Conservation (phyloP, 2,888 invertebrate genomes). For the Melanophora roralis region DNA sequence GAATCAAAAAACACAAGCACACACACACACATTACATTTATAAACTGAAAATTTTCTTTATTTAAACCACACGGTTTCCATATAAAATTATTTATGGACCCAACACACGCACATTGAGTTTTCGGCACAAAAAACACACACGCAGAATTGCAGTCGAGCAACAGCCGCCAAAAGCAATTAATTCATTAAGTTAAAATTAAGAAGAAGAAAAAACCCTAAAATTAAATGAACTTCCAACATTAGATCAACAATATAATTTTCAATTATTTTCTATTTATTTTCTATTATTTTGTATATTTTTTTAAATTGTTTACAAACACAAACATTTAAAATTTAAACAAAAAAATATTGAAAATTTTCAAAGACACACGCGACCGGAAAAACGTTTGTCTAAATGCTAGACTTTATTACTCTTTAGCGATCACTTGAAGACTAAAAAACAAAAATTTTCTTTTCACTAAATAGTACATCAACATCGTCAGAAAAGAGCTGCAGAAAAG, state of each 20-base stretch:
- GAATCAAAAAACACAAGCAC: constrained; percentile 23
- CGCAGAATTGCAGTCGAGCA: constrained; percentile 2
- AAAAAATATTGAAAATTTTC: not conserved
- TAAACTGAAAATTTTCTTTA: constrained; percentile 41
- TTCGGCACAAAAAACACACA: not conserved
- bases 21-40: not conserved
- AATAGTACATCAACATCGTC: no score
- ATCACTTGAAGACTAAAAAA: constrained; percentile 56
- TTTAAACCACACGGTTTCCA: constrained; percentile 45
- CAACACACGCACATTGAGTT: constrained; percentile 48
- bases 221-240: constrained; percentile 35
- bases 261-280: not conserved
- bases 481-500: not conserved
- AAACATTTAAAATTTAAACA: constrained; percentile 17
- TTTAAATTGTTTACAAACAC: constrained; percentile 50
- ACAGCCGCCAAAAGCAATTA: constrained; percentile 58
- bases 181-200: constrained; percentile 48
- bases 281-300: not conserved
- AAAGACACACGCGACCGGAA: not conserved
- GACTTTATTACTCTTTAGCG: constrained; percentile 48
- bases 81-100: constrained; percentile 56
- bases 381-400: not conserved
- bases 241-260: constrained; percentile 35
- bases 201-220: not conserved
- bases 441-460: constrained; percentile 17